Conservation (phyloP, 1,140 invertebrate species). For the Bombus cullumanus region DNA sequence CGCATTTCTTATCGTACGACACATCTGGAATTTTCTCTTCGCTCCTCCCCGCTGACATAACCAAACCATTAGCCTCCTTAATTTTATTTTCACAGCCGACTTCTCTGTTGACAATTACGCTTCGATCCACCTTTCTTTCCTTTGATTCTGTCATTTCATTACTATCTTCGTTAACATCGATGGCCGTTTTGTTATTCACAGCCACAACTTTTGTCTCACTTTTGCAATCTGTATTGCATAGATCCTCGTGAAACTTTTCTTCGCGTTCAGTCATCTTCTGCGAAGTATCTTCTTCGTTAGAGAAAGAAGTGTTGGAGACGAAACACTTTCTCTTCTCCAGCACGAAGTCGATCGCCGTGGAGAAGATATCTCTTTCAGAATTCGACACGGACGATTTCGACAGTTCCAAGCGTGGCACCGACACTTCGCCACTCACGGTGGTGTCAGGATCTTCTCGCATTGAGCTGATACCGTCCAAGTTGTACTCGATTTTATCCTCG, state of each 20-base stretch:
- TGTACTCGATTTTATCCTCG: not conserved
- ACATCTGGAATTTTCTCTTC: slow-evolving; percentile 48
- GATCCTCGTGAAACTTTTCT: not conserved
- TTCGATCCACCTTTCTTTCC: too few relatives aligned
- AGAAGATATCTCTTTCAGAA: slow-evolving; percentile 42
- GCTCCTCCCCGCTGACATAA: slow-evolving; percentile 38
- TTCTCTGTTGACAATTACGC: too few relatives aligned
- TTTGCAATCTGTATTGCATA: not conserved
- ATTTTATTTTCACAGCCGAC: not conserved
- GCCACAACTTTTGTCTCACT: too few relatives aligned
- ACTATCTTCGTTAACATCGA: too few relatives aligned
- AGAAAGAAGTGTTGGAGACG: not conserved
- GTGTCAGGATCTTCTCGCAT: not conserved
- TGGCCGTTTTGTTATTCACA: too few relatives aligned
- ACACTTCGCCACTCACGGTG: not conserved
- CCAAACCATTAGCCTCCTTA: slow-evolving; percentile 2
- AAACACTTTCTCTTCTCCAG: slow-evolving; percentile 4
- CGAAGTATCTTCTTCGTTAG: not conserved
- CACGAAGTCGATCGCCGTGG: slow-evolving; percentile 26
- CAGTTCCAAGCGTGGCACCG: slow-evolving; percentile 25
- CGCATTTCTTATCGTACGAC: slow-evolving; percentile 29
- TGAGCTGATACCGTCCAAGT: not conserved
- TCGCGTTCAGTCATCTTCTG: not conserved
- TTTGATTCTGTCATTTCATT: not conserved
- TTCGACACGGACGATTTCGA: slow-evolving; percentile 23